Base-by-base conservation (phyloP, 2,888 invertebrate species). In the Perdita meconis region DNA sequence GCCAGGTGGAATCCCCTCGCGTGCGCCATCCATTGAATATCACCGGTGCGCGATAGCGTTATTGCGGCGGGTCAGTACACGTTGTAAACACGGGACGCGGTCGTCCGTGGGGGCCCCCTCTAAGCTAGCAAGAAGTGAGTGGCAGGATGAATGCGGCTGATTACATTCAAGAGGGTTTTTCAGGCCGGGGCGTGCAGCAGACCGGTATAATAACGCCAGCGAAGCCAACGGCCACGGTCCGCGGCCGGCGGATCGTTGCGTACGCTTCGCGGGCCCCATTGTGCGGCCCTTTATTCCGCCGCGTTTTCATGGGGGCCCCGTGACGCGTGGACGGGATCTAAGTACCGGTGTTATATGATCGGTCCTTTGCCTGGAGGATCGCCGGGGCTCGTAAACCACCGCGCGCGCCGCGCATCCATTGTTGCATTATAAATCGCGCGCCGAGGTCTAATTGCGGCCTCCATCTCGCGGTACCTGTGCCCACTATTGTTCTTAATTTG, bases 121-220 rank as follows among this genome's bases (percentile, higher is more conserved):
- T 79, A 77, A 78, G 77, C 78, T 64, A 42, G 70, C 79, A 77
- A 80, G 73, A 80, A 77, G 79, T 80, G 80, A 84, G 78, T 82
- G 84, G 80, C 83, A 83, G 80, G 81, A 80, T 84, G 84, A 84
- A 84, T 84, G 81, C 84, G 70, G 80, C 81, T 84, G 84, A 84
- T 84, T 84, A 80, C 84, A 84, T 83, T 81, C 71, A 77, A 78
- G 75, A 71, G 72, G 80, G 71, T 83, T 78, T 82, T 82, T 81
- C 80, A 78, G 57, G 53, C 57, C 30, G n/a, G 60, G 64, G 42
- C 64, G 71, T 64, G 80, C 73, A 55, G 78, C 72, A 51, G 44
- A 68, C 67, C 60, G 78, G 72, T 77, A 79, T 72, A 79, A 79
- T 79, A 72, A 77, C 72, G 63, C n/a, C 56, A 36, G 51, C 56